phyloP scores from a whole-genome alignment of 2,113 vertebrate genomes.

The Pao palembangensis region DNA sequence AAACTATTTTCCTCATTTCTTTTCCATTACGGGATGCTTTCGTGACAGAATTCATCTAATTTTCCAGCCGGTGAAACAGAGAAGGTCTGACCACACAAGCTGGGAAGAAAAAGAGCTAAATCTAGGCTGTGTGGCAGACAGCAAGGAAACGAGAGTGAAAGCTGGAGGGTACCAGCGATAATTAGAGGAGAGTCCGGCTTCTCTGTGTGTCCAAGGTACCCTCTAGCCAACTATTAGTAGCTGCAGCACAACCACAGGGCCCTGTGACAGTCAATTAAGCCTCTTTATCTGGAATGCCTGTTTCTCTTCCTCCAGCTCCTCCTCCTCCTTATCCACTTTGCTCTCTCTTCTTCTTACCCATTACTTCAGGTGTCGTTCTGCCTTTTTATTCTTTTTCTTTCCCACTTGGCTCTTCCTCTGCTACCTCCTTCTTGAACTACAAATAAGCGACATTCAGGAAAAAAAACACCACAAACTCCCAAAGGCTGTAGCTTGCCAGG shows the following conservation, averaged over 20 bases:
- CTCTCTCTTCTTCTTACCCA: constrained; percentile 23
- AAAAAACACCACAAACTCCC: constrained; percentile 14
- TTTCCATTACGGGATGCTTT: constrained; percentile 11
- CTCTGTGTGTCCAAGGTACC: constrained; percentile 44
- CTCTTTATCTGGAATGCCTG: constrained; percentile 60
- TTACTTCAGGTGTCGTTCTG: constrained; percentile 37
- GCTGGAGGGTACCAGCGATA: constrained; percentile 51
- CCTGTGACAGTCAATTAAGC: constrained; percentile 68
- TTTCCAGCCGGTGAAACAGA: constrained; percentile 9
- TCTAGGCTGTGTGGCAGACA: constrained; percentile 17
- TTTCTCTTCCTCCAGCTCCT: constrained; percentile 27
- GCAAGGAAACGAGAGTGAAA: constrained; percentile 29
- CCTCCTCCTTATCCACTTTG: constrained; percentile 3
- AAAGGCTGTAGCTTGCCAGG: constrained; percentile 5
- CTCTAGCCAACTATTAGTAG: constrained; percentile 62
- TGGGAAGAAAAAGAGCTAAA: constrained; percentile 22
- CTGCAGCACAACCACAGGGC: constrained; percentile 52
- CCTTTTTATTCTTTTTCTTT: constrained; percentile 19
- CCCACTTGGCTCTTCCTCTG: constrained; percentile 1
- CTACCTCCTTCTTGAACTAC: constrained; percentile 49
- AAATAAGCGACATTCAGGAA: constrained; percentile 24
- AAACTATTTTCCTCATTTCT: too few species aligned
- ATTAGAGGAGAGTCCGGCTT: constrained; percentile 55
- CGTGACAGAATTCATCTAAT: constrained; percentile 5
- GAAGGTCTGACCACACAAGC: constrained; percentile 9